phyloP scores from a whole-genome alignment of 2,888 invertebrate genomes.

The Blomia tropicalis region DNA sequence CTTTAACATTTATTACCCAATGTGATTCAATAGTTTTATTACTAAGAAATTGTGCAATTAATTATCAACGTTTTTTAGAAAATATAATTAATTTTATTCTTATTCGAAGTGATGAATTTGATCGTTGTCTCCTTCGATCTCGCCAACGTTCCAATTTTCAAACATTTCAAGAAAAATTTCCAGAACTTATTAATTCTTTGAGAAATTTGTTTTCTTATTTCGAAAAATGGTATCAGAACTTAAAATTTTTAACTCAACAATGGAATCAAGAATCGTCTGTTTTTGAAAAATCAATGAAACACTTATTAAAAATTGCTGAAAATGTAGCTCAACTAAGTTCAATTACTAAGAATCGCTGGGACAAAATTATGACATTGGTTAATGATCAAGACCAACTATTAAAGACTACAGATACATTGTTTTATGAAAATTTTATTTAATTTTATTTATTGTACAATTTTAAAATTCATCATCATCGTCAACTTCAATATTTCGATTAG shows the following conservation, averaged over 20 bases:
- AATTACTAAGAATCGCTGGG: neutral
- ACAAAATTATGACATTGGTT: neutral
- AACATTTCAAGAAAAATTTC: neutral
- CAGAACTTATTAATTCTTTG: neutral
- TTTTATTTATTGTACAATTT: too few relatives aligned
- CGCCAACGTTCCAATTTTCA: slow-evolving; percentile 8
- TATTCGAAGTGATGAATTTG: neutral
- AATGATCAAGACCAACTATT: too few relatives aligned
- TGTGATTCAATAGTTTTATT: neutral
- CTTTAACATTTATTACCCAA: neutral
- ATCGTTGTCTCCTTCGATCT: neutral
- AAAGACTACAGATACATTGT: too few relatives aligned
- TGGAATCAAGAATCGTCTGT: neutral
- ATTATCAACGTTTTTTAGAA: neutral
- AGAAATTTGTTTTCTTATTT: neutral
- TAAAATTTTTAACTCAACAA: neutral
- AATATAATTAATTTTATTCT: neutral
- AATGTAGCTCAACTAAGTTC: neutral
- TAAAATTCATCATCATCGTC: slow-evolving; percentile 17
- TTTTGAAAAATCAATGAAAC: neutral
- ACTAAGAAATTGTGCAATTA: neutral
- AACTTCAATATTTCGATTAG: slow-evolving; percentile 12
- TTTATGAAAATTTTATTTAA: too few relatives aligned
- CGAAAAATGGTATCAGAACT: neutral
- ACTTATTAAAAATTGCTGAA: neutral